Evolutionary conservation across 2,797 vertebrate genomes (phyloP).

Genomic region (Synaphobranchus kaupii): DNA sequence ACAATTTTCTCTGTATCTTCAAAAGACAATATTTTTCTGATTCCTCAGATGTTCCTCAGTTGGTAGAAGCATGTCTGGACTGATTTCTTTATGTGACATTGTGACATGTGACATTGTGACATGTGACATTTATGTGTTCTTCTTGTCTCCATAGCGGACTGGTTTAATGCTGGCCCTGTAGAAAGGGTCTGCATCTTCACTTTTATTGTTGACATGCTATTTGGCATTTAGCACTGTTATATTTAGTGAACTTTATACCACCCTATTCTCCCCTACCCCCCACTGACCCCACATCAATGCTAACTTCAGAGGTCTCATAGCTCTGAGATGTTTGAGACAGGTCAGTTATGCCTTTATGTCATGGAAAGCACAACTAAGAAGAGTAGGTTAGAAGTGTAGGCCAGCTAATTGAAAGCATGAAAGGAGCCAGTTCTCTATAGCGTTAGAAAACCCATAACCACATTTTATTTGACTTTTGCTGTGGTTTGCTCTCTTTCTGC

Average conservation of each 20-base stretch:
- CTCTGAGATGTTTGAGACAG: not conserved
- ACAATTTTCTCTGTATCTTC: no score
- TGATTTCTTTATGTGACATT: no score
- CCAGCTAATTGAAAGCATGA: not conserved
- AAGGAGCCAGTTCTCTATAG: not conserved
- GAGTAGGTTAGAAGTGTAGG: not conserved
- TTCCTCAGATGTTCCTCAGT: no score
- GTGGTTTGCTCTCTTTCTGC: not conserved
- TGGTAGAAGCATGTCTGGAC: no score
- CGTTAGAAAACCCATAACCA: not conserved
- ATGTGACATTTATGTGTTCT: no score
- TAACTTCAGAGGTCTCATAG: not conserved
- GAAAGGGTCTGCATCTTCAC: not conserved
- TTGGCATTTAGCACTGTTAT: not conserved
- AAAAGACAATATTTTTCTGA: no score
- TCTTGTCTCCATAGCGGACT: not conserved
- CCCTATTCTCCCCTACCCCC: not conserved
- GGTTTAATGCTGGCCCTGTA: not conserved
- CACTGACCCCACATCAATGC: not conserved
- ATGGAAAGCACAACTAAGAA: not conserved
- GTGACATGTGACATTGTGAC: no score
- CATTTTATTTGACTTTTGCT: constrained; percentile 1
- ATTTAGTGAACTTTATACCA: not conserved
- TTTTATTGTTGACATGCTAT: not conserved
- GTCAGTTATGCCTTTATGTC: not conserved